Evolutionary conservation across 2,888 invertebrate species (phyloP).

Genomic region (Cantharis lateralis): DNA sequence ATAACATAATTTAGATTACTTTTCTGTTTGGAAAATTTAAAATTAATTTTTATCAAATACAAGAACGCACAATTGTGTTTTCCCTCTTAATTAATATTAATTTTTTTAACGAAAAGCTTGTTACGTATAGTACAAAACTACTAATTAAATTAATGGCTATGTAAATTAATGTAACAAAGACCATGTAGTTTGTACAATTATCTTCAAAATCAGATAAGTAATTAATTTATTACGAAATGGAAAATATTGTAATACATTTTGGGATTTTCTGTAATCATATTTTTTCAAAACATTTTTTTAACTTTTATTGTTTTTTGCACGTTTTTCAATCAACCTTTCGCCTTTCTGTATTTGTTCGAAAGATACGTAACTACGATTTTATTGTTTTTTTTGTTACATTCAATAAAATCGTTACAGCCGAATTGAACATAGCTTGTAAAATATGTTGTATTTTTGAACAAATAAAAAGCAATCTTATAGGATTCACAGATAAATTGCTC

Average conservation of each 20-base stretch:
- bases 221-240: neutral
- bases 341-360: neutral
- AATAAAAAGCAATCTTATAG: neutral
- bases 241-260: neutral
- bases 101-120: neutral
- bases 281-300: neutral
- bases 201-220: neutral
- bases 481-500: neutral
- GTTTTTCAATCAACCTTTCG: neutral
- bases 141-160: neutral
- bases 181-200: neutral
- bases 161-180: neutral
- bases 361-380: neutral
- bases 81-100: neutral
- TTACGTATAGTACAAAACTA: neutral
- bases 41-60: neutral
- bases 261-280: too few species aligned
- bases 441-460: neutral
- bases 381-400: neutral
- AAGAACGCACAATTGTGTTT: neutral
- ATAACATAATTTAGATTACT: neutral
- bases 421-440: neutral
- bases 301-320: neutral
- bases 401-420: neutral
- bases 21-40: neutral